Base-by-base conservation (phyloP, 2,797 vertebrate genomes). In the Pipistrellus pipistrellus region DNA sequence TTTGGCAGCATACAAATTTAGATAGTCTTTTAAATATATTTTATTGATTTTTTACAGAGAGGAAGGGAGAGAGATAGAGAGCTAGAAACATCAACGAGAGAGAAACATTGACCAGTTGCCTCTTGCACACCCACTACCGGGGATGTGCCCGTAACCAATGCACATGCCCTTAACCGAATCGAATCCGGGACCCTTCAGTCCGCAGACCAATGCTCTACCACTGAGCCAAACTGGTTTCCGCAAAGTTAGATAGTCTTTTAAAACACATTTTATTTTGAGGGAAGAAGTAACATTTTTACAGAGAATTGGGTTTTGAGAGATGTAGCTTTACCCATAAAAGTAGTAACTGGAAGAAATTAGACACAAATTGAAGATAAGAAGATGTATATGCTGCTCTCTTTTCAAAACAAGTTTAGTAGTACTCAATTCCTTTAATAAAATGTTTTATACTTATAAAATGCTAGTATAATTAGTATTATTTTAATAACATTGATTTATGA, bases 401-500 rank as follows among this genome's bases (percentile, higher is more conserved):
- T 35, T 66, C 10, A 91, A 84, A 76, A 76, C 38, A 38, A 3
- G 0, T 78, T 68, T n/a, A 64, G 11, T 71, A 66, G 84, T 71
- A 44, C 10, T 83, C 41, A 30, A 77, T 68, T 75, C 53, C 25
- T 81, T 55, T 68, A 76, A 46, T 27, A 78, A n/a, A 66, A 35
- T 44, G 25, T 6, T 80, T 78, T 25, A 48, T 32, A 48, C 4
- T 73, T 15, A 85, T n/a, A 92, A 83, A 87, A 53, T 72, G 13
- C 73, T 80, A 77, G 4, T 59, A 72, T 1, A 73, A 77, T 69
- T 68, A 77, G 35, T 41, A 41, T 75, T 59, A 51, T 77, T 72
- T 66, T 89, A 66, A 27, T 2, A 93, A 86, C 78, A 90, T 85
- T 6, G 12, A 66, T 55, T 46, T 91, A 85, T 68, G 86, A 68